These are phyloP conservation scores for Loris lydekkerianus DNA, from an alignment of 2,797 vertebrate genomes.

Conservation along the genomic window DNA sequence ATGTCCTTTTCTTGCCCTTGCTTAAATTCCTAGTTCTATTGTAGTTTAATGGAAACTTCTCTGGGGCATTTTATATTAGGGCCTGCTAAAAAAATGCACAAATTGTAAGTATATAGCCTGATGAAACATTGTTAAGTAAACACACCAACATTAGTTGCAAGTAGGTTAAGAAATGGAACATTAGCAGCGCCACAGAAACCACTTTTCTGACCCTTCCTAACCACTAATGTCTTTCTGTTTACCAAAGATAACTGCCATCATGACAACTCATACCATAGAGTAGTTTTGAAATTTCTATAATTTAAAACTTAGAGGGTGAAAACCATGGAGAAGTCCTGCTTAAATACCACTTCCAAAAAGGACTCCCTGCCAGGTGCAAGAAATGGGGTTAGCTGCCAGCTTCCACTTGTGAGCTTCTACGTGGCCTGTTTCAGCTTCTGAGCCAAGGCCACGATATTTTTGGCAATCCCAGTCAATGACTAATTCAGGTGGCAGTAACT, in stretches of 20 bases:
- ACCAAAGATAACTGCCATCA: slow-evolving; percentile 43
- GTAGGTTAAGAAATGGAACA: not conserved
- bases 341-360: slow-evolving; percentile 20
- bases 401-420: not conserved
- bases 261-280: not conserved
- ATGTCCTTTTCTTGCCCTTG: not conserved
- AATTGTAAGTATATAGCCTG: not conserved
- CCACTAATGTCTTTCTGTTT: slow-evolving; percentile 40
- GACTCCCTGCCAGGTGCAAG: not conserved
- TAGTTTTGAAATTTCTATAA: slow-evolving; percentile 65
- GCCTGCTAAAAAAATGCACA: not conserved
- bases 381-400: not conserved
- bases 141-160: not conserved
- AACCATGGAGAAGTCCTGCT: not conserved
- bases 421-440: not conserved
- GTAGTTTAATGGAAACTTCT: not conserved
- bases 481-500: not conserved
- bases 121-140: slow-evolving; percentile 27
- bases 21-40: not conserved
- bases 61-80: not conserved
- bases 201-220: not conserved
- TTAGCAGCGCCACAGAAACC: not conserved
- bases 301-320: slow-evolving; percentile 12
- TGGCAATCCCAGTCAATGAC: not conserved
- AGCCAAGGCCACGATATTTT: slow-evolving; percentile 4